Conservation (phyloP, 35 echinoderm and acorn worm species). For the Heliocidaris erythrogramma region DNA sequence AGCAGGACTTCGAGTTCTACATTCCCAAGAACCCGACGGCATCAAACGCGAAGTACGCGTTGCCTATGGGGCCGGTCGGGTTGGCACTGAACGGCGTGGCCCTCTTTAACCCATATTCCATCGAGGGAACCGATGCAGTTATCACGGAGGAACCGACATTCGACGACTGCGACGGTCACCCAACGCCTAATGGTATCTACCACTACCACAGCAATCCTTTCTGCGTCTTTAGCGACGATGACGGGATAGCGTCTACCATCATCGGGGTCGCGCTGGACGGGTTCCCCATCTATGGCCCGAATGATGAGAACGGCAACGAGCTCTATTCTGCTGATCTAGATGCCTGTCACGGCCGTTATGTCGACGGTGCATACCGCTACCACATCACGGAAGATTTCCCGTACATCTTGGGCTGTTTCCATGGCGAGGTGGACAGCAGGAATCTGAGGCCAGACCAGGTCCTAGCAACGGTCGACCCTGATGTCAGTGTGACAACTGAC, state of each 20-base stretch:
- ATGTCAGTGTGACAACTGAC: too few species aligned
- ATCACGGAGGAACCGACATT: constrained; percentile 45
- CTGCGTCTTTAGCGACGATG: constrained; percentile 58
- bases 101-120: constrained; percentile 68
- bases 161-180: constrained; percentile 86
- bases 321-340: constrained; percentile 71
- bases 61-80: constrained; percentile 53
- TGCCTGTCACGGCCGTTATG: constrained; percentile 60
- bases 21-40: constrained; percentile 53
- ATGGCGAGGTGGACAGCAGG: constrained; percentile 43
- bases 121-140: constrained; percentile 45
- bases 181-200: constrained; percentile 56
- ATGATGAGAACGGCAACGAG: constrained; percentile 64
- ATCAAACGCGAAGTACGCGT: background rate
- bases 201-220: constrained; percentile 87
- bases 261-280: constrained; percentile 80
- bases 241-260: constrained; percentile 45
- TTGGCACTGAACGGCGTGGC: background rate
- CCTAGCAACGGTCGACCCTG: background rate
- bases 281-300: constrained; percentile 80
- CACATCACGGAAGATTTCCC: constrained; percentile 87
- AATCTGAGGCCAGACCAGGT: constrained; percentile 5
- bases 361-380: constrained; percentile 73
- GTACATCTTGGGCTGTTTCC: constrained; percentile 91
- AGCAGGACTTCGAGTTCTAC: constrained; percentile 46